Evolutionary conservation across 2,888 invertebrate genomes (phyloP).

Genomic region (Azorinus chamasolen): DNA sequence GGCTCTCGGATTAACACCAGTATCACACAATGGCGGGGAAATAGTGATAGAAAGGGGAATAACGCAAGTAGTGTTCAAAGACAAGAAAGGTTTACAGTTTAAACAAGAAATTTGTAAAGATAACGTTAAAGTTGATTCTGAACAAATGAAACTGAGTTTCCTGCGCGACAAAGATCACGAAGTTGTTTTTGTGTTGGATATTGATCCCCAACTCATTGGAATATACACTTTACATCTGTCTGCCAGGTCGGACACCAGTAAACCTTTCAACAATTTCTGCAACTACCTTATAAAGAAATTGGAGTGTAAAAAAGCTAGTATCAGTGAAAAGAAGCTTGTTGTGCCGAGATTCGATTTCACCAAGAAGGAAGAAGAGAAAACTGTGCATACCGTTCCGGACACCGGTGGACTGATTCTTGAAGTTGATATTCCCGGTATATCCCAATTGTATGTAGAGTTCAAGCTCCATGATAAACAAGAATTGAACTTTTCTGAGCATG

Average conservation of each 20-base stretch:
- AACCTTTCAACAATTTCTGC: conserved; percentile 43
- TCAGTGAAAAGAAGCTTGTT: neutral
- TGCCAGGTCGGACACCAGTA: conserved; percentile 25
- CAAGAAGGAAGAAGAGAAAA: conserved; percentile 18
- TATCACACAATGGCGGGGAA: conserved; percentile 46
- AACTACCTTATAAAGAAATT: conserved; percentile 47
- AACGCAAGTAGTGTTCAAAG: conserved; percentile 43
- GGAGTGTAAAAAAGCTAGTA: neutral
- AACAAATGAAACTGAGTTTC: conserved; percentile 38
- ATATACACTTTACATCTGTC: conserved; percentile 36
- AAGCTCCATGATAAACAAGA: conserved; percentile 49
- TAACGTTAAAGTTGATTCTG: conserved; percentile 6
- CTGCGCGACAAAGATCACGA: conserved; percentile 47
- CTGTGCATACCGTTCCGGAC: conserved; percentile 24
- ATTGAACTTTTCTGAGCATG: conserved; percentile 51
- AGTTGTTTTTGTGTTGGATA: conserved; percentile 57
- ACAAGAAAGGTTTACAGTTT: conserved; percentile 34
- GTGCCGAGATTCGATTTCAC: conserved; percentile 14
- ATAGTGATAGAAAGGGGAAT: conserved; percentile 39
- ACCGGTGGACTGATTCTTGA: conserved; percentile 32
- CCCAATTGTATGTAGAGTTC: conserved; percentile 38
- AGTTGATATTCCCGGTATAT: conserved; percentile 22
- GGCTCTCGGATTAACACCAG: conserved; percentile 32
- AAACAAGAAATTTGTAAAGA: conserved; percentile 27
- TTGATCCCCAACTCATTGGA: conserved; percentile 34